Percentiles rank a stretch among this genome's conserved stretches.
These are phyloP conservation scores for Thrips palmi DNA, from an alignment of 1,140 invertebrate genomes.

Conservation along the genomic window DNA sequence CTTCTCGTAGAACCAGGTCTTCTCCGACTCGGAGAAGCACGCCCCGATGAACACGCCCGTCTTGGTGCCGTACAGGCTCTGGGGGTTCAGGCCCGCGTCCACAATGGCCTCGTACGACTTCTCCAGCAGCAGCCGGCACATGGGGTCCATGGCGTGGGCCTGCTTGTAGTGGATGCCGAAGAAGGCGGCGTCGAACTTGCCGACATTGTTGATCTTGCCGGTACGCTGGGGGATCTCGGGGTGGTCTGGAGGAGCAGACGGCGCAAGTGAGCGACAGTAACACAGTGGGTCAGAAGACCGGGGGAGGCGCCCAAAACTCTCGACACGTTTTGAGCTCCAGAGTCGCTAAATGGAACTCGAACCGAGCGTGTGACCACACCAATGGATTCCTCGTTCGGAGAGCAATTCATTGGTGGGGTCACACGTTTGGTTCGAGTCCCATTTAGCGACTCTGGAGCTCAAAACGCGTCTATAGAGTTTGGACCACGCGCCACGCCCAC, in stretches of 20 bases:
- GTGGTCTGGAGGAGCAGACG: slow-evolving; percentile 28
- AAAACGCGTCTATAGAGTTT: no score
- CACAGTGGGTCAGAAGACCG: no score
- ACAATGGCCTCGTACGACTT: slow-evolving; percentile 72
- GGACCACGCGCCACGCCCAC: neutral
- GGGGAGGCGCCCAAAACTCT: neutral
- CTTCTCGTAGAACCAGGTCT: slow-evolving; percentile 47
- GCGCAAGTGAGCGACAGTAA: no score
- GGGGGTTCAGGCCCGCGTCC: slow-evolving; percentile 56
- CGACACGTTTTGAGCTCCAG: no score
- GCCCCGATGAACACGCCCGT: slow-evolving; percentile 68
- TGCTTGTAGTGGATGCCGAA: slow-evolving; percentile 70
- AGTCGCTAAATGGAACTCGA: neutral
- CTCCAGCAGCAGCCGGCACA: slow-evolving; percentile 68
- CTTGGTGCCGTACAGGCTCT: slow-evolving; percentile 41
- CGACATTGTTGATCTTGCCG: slow-evolving; percentile 61
- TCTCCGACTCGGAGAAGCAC: slow-evolving; percentile 58
- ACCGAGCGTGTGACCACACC: no score
- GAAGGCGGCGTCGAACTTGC: slow-evolving; percentile 67
- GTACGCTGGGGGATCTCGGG: slow-evolving; percentile 49
- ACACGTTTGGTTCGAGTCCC: no score
- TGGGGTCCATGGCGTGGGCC: slow-evolving; percentile 74
- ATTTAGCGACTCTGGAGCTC: neutral
- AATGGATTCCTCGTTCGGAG: no score
- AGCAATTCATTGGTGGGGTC: no score